Conservation (phyloP, 1,140 invertebrate genomes). For the Hyposmocoma kahamanoa region DNA sequence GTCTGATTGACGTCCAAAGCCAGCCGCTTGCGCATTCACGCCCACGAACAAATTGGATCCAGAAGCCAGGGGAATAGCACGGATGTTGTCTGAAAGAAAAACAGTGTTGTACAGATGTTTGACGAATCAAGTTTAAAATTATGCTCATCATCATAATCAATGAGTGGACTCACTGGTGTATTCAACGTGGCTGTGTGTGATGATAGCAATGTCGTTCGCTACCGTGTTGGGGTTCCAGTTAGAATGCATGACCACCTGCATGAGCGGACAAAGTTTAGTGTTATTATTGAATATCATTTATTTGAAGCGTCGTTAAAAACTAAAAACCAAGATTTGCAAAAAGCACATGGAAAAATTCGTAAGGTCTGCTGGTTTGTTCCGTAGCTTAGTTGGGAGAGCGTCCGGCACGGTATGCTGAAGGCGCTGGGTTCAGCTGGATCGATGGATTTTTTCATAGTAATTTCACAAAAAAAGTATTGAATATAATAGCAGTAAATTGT, state of each 20-base stretch:
- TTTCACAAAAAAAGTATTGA: too few species aligned
- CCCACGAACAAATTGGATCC: background rate
- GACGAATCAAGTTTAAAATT: background rate
- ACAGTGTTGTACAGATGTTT: background rate
- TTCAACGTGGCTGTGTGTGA: background rate
- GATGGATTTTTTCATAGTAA: too few species aligned
- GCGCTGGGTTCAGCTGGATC: too few species aligned
- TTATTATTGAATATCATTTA: too few species aligned
- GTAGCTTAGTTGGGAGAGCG: too few species aligned
- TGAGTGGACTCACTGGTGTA: slow-evolving; percentile 2
- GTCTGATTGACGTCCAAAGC: background rate
- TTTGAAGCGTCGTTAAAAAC: too few species aligned
- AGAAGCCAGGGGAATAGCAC: background rate
- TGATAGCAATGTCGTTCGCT: slow-evolving; percentile 7
- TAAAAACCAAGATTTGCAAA: too few species aligned
- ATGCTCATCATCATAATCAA: background rate
- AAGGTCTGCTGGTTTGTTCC: too few species aligned
- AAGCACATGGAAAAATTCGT: too few species aligned
- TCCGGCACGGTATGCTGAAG: too few species aligned
- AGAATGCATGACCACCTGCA: slow-evolving; percentile 3
- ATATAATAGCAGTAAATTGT: too few species aligned
- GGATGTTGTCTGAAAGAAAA: background rate
- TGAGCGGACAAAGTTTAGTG: too few species aligned
- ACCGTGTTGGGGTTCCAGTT: slow-evolving; percentile 8
- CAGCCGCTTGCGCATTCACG: background rate